Percentiles rank a stretch among this genome's conserved stretches.
Conservation (phyloP, 2,888 invertebrate genomes). For the Lasioglossum oenotherae region DNA sequence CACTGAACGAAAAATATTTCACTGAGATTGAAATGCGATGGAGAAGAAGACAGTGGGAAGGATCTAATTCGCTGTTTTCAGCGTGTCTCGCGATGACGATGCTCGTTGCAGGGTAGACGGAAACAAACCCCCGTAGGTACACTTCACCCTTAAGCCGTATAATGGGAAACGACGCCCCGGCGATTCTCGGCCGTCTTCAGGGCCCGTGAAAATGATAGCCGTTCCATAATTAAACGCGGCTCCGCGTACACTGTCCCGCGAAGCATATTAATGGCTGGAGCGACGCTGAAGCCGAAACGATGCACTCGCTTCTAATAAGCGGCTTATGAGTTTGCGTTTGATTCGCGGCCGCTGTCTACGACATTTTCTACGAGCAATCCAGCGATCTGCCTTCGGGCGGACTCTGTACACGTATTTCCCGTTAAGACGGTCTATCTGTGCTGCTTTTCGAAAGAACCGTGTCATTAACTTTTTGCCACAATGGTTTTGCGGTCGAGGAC, state of each 20-base stretch:
- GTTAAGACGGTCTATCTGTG: background rate
- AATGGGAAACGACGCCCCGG: constrained; percentile 70
- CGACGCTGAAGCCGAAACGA: constrained; percentile 10
- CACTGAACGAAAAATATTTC: background rate
- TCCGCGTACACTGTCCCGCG: constrained; percentile 28
- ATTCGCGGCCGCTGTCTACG: constrained; percentile 17
- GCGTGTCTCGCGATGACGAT: constrained; percentile 28
- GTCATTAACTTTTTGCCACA: background rate
- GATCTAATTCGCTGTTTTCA: constrained; percentile 47
- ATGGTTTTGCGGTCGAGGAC: background rate
- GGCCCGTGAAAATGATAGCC: constrained; percentile 56
- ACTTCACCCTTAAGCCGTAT: constrained; percentile 59
- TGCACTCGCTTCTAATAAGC: constrained; percentile 48
- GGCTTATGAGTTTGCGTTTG: constrained; percentile 40
- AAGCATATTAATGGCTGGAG: constrained; percentile 52
- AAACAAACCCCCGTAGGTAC: constrained; percentile 68
- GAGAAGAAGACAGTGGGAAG: background rate
- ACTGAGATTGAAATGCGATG: background rate
- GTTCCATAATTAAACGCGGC: constrained; percentile 61
- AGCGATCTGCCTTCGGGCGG: background rate
- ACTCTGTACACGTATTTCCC: background rate
- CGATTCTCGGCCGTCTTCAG: constrained; percentile 58
- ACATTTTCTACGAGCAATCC: background rate
- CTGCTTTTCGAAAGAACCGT: background rate
- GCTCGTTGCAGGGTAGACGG: constrained; percentile 48